phyloP scores from a whole-genome alignment of 2,113 vertebrate genomes.

The Prionailurus viverrinus region DNA sequence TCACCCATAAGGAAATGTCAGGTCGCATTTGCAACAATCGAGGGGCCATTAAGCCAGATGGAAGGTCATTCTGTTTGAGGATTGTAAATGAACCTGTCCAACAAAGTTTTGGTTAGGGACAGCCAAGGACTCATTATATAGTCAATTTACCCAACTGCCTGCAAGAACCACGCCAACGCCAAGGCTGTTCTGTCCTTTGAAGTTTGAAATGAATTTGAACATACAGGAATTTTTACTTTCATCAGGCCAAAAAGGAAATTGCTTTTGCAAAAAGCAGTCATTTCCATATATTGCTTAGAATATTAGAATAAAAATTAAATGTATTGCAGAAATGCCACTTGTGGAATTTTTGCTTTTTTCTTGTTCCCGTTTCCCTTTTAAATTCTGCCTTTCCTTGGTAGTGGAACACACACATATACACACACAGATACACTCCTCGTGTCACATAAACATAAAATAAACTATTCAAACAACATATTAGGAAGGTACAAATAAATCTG shows the following conservation, averaged over 20 bases:
- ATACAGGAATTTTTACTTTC: conserved; percentile 67
- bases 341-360: conserved; percentile 43
- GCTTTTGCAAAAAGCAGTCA: conserved; percentile 33
- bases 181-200: conserved; percentile 79
- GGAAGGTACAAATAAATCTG: not conserved
- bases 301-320: conserved; percentile 71
- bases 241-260: conserved; percentile 67
- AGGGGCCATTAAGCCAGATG: conserved; percentile 84
- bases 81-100: conserved; percentile 89
- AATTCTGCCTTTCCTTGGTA: not conserved
- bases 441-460: not conserved
- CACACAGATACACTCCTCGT: not conserved
- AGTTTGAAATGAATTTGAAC: conserved; percentile 74
- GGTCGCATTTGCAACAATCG: conserved; percentile 87
- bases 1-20: conserved; percentile 90
- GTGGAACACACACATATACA: not conserved
- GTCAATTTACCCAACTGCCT: conserved; percentile 83
- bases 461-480: not conserved
- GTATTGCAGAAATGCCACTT: conserved; percentile 58
- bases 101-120: conserved; percentile 87
- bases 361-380: not conserved
- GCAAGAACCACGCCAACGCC: conserved; percentile 74
- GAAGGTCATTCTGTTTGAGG: conserved; percentile 88
- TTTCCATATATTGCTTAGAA: conserved; percentile 53
- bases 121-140: conserved; percentile 88